A percentile compares a stretch with the other conserved stretches of the same genome.
phyloP scores from a whole-genome alignment of 2,888 invertebrate genomes.

The Acleris holmiana region DNA sequence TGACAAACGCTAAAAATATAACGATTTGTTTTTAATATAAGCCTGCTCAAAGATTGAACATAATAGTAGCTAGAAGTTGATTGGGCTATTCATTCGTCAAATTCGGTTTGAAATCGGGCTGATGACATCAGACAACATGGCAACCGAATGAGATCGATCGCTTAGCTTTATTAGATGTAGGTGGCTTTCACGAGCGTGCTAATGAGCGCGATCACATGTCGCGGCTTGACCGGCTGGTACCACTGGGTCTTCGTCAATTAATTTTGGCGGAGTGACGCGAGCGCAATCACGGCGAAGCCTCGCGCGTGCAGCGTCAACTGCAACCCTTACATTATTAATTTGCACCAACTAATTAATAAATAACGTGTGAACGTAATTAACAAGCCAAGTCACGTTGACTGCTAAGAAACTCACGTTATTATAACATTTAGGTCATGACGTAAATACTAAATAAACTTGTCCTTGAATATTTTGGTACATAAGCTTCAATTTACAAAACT shows the following conservation, averaged over 20 bases:
- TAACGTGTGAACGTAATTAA: slow-evolving; percentile 73
- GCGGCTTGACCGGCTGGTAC: slow-evolving; percentile 31
- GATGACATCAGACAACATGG: slow-evolving; percentile 9
- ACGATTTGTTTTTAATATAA: too few relatives aligned
- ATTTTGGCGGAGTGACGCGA: slow-evolving; percentile 60
- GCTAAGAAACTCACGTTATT: slow-evolving; percentile 15
- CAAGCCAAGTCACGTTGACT: slow-evolving; percentile 56
- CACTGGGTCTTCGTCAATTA: slow-evolving; percentile 76
- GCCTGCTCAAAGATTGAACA: not conserved
- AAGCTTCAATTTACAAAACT: too few relatives aligned
- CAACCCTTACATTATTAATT: slow-evolving; percentile 78
- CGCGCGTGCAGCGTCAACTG: slow-evolving; percentile 62
- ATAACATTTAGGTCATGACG: slow-evolving; percentile 6
- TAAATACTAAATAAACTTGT: not conserved
- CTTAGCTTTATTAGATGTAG: slow-evolving; percentile 26
- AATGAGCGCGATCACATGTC: slow-evolving; percentile 17
- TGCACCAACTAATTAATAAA: slow-evolving; percentile 73
- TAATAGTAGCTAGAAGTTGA: slow-evolving; percentile 12
- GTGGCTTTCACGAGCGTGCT: slow-evolving; percentile 22
- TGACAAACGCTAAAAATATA: too few relatives aligned
- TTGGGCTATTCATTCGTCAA: slow-evolving; percentile 18
- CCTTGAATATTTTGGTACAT: too few relatives aligned
- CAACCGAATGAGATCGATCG: slow-evolving; percentile 26
- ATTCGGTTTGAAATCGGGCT: slow-evolving; percentile 13
- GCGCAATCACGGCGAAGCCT: slow-evolving; percentile 51